phyloP scores from a whole-genome alignment of 2,888 invertebrate species.

The Alsophila aescularia region DNA sequence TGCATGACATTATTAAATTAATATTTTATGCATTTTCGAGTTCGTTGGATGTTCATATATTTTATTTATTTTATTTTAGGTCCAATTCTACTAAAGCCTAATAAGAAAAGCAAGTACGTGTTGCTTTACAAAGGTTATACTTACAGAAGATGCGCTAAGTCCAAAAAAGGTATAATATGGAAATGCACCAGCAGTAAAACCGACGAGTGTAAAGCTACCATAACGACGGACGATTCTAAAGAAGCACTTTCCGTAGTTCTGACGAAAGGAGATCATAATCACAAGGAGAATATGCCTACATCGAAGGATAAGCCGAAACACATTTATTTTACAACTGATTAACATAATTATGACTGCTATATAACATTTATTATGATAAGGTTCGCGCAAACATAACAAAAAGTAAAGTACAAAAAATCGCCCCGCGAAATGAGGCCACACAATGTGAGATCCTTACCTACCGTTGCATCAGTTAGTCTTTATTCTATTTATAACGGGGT shows the following conservation, averaged over 20 bases:
- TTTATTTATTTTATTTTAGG: too few relatives aligned
- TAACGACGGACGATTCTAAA: constrained; percentile 56
- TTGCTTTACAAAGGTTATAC: constrained; percentile 63
- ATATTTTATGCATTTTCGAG: too few relatives aligned
- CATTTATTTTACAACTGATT: constrained; percentile 69
- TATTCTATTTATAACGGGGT: too few relatives aligned
- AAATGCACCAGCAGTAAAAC: constrained; percentile 67
- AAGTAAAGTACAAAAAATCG: too few relatives aligned
- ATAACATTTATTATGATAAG: too few relatives aligned
- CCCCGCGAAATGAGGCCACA: too few relatives aligned
- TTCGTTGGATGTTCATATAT: too few relatives aligned
- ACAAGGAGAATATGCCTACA: constrained; percentile 46
- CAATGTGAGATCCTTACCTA: too few relatives aligned
- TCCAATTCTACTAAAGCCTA: constrained; percentile 66
- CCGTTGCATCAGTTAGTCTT: too few relatives aligned
- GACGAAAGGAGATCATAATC: constrained; percentile 58
- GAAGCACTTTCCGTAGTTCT: constrained; percentile 62
- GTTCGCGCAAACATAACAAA: too few relatives aligned
- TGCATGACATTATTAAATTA: too few relatives aligned
- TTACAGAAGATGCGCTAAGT: constrained; percentile 62
- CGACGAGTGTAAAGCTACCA: constrained; percentile 60
- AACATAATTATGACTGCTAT: too few relatives aligned
- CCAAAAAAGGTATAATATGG: constrained; percentile 74
- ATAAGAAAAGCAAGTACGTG: constrained; percentile 62
- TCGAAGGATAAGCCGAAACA: constrained; percentile 64